A percentile compares a stretch with the other conserved stretches of the same genome.
phyloP scores from a whole-genome alignment of 2,797 vertebrate genomes.

The Pangasius djambal region DNA sequence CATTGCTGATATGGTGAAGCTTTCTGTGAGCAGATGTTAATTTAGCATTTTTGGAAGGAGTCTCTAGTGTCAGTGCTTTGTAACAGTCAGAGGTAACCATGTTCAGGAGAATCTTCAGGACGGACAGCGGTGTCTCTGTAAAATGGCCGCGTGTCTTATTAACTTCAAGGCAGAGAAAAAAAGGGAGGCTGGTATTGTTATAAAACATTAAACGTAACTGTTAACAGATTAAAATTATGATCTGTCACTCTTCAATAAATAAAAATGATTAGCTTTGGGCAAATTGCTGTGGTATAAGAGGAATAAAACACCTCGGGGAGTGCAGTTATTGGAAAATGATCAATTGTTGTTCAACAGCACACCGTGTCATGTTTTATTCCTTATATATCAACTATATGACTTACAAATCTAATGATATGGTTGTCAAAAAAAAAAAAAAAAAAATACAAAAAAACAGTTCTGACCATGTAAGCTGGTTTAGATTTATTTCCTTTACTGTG shows the following conservation, averaged over 20 bases:
- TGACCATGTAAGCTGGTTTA: slow-evolving; percentile 41
- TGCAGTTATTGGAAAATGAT: neutral
- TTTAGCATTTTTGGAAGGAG: neutral
- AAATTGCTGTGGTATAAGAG: slow-evolving; percentile 19
- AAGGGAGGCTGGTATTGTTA: neutral
- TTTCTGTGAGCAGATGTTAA: neutral
- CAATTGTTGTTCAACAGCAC: neutral
- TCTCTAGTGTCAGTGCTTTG: slow-evolving; percentile 10
- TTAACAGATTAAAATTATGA: neutral
- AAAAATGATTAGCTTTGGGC: neutral
- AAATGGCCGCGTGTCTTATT: neutral
- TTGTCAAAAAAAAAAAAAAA: slow-evolving; percentile 39
- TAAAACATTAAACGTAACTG: neutral
- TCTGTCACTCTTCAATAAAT: neutral
- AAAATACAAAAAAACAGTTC: slow-evolving; percentile 63
- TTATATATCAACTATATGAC: neutral
- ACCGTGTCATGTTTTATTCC: neutral
- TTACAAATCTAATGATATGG: neutral
- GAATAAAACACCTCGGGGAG: neutral
- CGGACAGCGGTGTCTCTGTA: neutral
- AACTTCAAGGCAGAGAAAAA: neutral
- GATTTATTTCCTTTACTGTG: slow-evolving; percentile 52
- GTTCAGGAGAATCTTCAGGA: neutral
- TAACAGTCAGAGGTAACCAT: neutral
- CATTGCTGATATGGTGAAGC: too few relatives aligned